phyloP scores from a whole-genome alignment of 2,113 vertebrate species.

The Platysteira castanea region DNA sequence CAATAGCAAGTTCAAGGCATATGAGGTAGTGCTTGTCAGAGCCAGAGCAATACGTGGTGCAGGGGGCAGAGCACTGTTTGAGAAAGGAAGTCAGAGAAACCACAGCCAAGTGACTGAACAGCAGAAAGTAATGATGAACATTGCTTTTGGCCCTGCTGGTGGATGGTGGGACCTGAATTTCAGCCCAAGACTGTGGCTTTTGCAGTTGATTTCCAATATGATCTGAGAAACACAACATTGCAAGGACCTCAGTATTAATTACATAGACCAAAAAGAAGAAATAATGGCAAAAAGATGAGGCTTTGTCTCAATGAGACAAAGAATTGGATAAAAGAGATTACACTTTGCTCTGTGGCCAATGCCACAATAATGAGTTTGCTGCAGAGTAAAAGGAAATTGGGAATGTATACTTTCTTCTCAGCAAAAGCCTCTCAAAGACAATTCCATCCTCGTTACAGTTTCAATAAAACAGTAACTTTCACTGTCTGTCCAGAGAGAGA shows the following conservation, averaged over 20 bases:
- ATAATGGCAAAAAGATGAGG: neutral
- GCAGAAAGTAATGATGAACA: neutral
- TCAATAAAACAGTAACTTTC: slow-evolving; percentile 8
- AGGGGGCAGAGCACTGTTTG: neutral
- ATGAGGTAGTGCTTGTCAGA: neutral
- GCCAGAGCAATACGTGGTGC: neutral
- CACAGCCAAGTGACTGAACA: neutral
- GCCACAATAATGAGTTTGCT: slow-evolving; percentile 4
- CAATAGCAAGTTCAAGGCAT: neutral
- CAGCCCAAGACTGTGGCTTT: neutral
- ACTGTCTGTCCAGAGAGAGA: neutral
- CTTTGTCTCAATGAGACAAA: neutral
- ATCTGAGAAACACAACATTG: neutral
- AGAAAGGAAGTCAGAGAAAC: neutral
- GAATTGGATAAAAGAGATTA: neutral
- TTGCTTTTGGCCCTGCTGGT: neutral
- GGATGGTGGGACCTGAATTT: neutral
- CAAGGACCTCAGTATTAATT: neutral
- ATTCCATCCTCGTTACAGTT: neutral
- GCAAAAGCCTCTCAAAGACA: slow-evolving; percentile 6
- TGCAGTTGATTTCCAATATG: neutral
- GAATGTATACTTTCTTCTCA: neutral
- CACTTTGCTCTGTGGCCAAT: neutral
- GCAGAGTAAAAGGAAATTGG: neutral
- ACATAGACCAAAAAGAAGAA: neutral